phyloP scores from a whole-genome alignment of 2,113 vertebrate genomes.

The Cricetomys ansorgei region DNA sequence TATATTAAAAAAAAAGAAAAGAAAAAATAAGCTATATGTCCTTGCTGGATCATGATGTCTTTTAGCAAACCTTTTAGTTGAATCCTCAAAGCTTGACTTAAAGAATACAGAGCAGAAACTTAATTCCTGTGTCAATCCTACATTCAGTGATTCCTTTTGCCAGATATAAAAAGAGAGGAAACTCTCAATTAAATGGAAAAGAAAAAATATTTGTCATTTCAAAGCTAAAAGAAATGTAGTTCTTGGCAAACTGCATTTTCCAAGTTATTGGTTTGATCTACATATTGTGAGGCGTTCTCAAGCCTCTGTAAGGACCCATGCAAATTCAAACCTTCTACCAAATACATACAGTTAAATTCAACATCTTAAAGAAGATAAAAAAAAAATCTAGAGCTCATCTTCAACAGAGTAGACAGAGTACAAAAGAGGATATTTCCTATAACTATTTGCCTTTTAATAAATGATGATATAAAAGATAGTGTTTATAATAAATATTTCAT shows the following conservation, averaged over 20 bases:
- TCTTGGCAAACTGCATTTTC: neutral
- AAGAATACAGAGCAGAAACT: neutral
- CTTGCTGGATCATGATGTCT: neutral
- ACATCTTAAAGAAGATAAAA: neutral
- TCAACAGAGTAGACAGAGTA: neutral
- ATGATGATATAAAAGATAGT: neutral
- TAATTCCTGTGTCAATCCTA: neutral
- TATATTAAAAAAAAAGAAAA: neutral
- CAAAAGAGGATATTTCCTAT: neutral
- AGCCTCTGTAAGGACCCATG: neutral
- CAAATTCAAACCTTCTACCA: neutral
- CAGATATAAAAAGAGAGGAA: neutral
- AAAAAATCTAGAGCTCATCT: neutral
- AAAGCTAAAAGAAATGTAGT: neutral
- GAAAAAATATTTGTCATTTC: neutral
- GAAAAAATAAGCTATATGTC: no score
- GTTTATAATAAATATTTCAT: neutral
- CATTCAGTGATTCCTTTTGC: neutral
- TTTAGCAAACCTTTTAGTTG: neutral
- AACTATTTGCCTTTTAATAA: constrained; percentile 26
- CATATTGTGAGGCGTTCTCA: neutral
- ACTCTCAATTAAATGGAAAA: neutral
- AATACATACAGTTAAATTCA: neutral
- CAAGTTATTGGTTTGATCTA: neutral
- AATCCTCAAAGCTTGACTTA: neutral